These are phyloP conservation scores for Fistularia commersonii DNA, from an alignment of 2,797 vertebrate genomes.

Conservation along the genomic window DNA sequence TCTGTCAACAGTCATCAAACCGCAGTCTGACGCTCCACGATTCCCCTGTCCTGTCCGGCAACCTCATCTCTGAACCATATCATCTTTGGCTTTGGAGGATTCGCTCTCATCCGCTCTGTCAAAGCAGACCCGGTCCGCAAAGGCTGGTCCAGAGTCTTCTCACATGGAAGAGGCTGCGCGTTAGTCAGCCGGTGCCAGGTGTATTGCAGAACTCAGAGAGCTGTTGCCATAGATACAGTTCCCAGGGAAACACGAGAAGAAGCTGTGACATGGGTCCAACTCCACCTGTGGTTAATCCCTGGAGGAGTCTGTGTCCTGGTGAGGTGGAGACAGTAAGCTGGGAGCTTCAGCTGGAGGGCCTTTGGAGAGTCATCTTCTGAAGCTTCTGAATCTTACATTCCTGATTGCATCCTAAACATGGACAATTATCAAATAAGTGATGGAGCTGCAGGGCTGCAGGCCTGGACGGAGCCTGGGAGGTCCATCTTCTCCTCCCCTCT, in stretches of 20 bases:
- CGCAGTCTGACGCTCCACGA: too few relatives aligned
- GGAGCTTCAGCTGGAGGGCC: too few relatives aligned
- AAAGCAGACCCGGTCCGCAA: not conserved
- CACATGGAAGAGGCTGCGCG: slow-evolving; percentile 18
- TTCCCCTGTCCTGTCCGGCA: too few relatives aligned
- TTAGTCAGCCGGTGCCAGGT: slow-evolving; percentile 48
- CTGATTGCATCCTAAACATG: not conserved
- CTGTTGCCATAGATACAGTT: slow-evolving; percentile 77
- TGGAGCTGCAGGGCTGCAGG: too few relatives aligned
- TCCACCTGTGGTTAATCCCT: slow-evolving; percentile 71
- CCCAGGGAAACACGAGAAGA: slow-evolving; percentile 66
- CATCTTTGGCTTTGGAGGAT: too few relatives aligned
- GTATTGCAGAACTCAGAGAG: slow-evolving; percentile 58
- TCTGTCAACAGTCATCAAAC: too few relatives aligned
- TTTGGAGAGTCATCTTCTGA: too few relatives aligned
- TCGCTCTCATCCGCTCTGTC: not conserved
- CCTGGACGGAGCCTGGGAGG: too few relatives aligned
- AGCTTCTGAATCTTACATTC: not conserved
- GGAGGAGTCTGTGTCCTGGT: not conserved
- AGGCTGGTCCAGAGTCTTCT: slow-evolving; percentile 21
- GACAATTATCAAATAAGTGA: not conserved
- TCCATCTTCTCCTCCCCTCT: not conserved
- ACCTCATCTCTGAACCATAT: too few relatives aligned
- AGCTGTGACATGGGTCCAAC: slow-evolving; percentile 68
- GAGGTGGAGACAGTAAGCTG: too few relatives aligned